Base-by-base conservation (phyloP, 1,140 invertebrate species). In the Parasteatoda tepidariorum region DNA sequence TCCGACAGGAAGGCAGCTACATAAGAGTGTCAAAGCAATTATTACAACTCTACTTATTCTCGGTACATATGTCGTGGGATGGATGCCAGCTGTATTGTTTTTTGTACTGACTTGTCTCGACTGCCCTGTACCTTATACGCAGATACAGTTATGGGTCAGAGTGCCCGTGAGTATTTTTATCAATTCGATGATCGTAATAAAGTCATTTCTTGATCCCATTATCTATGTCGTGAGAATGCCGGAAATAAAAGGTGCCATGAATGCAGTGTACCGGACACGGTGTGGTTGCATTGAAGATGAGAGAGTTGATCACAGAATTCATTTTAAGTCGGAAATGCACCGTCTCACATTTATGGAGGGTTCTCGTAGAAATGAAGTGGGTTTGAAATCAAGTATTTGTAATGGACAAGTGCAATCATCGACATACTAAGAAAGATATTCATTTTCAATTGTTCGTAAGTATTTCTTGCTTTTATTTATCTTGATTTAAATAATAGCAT, bases 141-240 rank as follows among this genome's bases (percentile, higher is more conserved):
- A 85, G 24, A 84, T 85, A 33, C 78, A 67, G 11, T 18, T 82
- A 4, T 41, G 38, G 67, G 76, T 85, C 13, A 67, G 85, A 5
- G 67, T 86, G 2, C 73, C 86, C 3, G 84, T 84, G 38, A 82
- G 79, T 6, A 85, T 86, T 24, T 38, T 86, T 30, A 78, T 67
- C 24, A 86, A 86, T 55, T 59, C 88, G 4, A 88, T 94, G 6
- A 88, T 93, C 15, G 90, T 93, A 13, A 87, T 92, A 26, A 94
- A 93, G 86, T 92, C 92, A 28, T 86, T 93, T 18, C 89, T 91
- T 31, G 93, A 94, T 88, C 93, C 93, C 0, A 91, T 93, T 61
- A 93, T 94, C 48, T 94, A 94, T 86, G 92, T 92, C 2, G 90
- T 92, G 0, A 87, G 93, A 73, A 93, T 94, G 90, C 89, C 90